Evolutionary conservation across 2,797 vertebrate species (phyloP).

Genomic region (Tauraco hartlaubi): DNA sequence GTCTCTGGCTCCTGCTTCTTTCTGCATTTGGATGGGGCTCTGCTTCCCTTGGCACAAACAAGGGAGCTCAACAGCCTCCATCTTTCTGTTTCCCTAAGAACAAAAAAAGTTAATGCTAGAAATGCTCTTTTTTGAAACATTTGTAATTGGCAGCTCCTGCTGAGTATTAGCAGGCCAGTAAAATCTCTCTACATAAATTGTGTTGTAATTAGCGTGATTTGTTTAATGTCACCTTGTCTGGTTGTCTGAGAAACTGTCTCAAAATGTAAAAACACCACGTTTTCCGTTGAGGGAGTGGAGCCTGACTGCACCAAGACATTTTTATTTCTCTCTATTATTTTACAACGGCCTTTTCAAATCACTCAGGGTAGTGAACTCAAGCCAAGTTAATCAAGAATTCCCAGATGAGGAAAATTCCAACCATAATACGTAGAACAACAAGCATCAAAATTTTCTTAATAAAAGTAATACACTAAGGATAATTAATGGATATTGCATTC

Average conservation of each 20-base stretch:
- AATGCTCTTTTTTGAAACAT: slow-evolving; percentile 15
- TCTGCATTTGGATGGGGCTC: not conserved
- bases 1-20: not conserved
- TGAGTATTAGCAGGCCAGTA: slow-evolving; percentile 19
- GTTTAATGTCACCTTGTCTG: slow-evolving; percentile 71
- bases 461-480: not conserved
- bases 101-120: not conserved
- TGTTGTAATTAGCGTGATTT: slow-evolving; percentile 55
- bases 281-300: slow-evolving; percentile 9
- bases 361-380: not conserved
- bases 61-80: not conserved
- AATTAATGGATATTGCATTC: not conserved
- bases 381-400: not conserved
- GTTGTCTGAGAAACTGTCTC: slow-evolving; percentile 43
- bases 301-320: not conserved
- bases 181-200: slow-evolving; percentile 58
- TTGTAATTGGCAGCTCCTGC: slow-evolving; percentile 38
- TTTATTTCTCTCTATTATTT: slow-evolving; percentile 19
- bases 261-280: not conserved
- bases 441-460: not conserved
- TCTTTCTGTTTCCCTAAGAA: not conserved
- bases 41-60: not conserved
- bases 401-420: not conserved
- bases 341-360: slow-evolving; percentile 15
- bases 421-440: not conserved